phyloP scores from a whole-genome alignment of 2,797 vertebrate genomes.

The Myripristis murdjan region DNA sequence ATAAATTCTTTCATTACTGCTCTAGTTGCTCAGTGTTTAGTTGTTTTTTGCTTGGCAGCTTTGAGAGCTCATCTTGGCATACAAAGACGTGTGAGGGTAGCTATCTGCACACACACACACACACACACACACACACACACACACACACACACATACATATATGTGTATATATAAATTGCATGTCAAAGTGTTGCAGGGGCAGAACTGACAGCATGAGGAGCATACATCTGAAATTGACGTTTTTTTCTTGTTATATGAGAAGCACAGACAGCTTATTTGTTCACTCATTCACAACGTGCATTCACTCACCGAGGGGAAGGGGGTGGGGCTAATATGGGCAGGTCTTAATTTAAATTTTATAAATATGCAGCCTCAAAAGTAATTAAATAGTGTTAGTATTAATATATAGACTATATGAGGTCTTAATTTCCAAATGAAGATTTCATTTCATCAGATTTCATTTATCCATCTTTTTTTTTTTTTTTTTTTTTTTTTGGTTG shows the following conservation, averaged over 20 bases:
- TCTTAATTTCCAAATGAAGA: no score
- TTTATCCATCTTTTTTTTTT: no score
- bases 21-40: no score
- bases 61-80: neutral
- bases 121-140: slow-evolving; percentile 8
- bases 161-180: slow-evolving; percentile 20
- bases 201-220: slow-evolving; percentile 57
- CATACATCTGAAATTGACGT: slow-evolving; percentile 41
- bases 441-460: no score
- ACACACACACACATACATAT: neutral
- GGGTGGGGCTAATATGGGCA: no score
- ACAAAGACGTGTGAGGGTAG: neutral
- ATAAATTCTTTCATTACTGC: no score
- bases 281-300: neutral
- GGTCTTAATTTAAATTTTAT: no score
- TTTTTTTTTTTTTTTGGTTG: no score
- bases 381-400: no score
- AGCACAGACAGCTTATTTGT: slow-evolving; percentile 39
- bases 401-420: no score
- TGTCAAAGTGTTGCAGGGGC: slow-evolving; percentile 44
- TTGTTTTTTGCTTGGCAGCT: no score
- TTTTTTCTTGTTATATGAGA: slow-evolving; percentile 46
- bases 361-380: no score
- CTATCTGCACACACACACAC: slow-evolving; percentile 8
- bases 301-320: neutral